Evolutionary conservation across 2,797 vertebrate genomes (phyloP), one percentile per base, ranked within the genome.

Genomic region (Acropternis orthonyx): DNA sequence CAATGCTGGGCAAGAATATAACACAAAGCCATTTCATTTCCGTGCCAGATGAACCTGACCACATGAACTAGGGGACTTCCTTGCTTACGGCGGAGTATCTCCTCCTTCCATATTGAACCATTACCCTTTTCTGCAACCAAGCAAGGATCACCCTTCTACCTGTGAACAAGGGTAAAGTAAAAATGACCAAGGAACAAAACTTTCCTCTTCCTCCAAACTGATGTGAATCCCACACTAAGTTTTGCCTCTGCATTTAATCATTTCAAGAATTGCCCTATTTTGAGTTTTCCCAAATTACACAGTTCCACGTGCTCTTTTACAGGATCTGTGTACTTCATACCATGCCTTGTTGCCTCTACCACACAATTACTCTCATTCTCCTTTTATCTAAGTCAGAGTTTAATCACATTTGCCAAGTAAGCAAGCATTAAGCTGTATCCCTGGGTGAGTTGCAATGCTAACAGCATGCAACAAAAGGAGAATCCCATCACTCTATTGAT

Each of bases 351-450:
- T 87, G 39, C 52, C 78, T 85, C 56, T 65, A 46, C 46, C 49
- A 51, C 20, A 48, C 65, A 73, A 61, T 85, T 55, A 80, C 30
- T 92, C 67, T 79, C 17, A 11, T 52, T 89, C 62, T 85, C 61
- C 66, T 92, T 91, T 93, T 89, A 92, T 89, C 81, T 51, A 76
- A 76, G 74, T 22, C 81, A 90, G 86, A 90, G 71, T 85, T 91
- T 93, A 96, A 94, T 87, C 91, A 80, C 54, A 89, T 76, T 80
- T 94, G 84, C 75, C 85, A 89, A 96, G 74, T 68, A 91, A 93
- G 88, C 78, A 89, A 92, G 90, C 74, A 91, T 86, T 94, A 85
- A 94, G 77, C 89, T 89, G 72, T 67, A 94, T 78, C 62, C 80
- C 92, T 90, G 46, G 44, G 75, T 92, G 75, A 87, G 49, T 34